Conservation (phyloP, 2,797 vertebrate species). For the Sebastes taczanowskii region DNA sequence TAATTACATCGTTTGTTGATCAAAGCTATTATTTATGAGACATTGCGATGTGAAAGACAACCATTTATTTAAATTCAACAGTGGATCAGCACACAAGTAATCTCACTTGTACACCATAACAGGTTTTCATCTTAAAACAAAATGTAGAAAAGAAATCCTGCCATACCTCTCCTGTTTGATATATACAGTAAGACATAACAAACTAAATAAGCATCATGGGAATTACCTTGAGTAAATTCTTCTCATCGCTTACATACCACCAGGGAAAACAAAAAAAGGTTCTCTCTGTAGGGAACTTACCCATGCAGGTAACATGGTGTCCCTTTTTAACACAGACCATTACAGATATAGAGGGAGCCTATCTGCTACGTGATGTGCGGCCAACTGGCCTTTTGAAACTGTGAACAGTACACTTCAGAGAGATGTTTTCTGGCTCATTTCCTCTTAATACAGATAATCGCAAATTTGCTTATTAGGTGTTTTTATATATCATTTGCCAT, state of each 20-base stretch:
- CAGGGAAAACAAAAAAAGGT: neutral
- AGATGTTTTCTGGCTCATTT: neutral
- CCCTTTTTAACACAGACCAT: neutral
- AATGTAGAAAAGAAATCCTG: neutral
- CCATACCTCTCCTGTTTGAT: neutral
- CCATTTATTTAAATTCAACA: neutral
- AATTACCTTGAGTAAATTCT: slow-evolving; percentile 17
- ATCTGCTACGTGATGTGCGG: neutral
- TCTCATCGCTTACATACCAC: neutral
- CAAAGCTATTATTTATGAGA: neutral
- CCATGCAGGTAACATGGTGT: neutral
- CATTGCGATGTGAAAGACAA: neutral
- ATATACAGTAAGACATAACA: neutral
- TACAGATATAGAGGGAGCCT: neutral
- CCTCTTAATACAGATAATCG: neutral
- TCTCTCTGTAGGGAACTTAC: neutral
- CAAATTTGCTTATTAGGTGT: neutral
- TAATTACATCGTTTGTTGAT: neutral
- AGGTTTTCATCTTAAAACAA: neutral
- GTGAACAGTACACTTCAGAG: neutral
- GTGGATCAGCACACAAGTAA: neutral
- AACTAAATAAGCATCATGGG: neutral
- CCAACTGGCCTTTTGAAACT: neutral
- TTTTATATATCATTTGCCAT: neutral
- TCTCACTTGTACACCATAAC: neutral